Evolutionary conservation across 2,888 invertebrate species (phyloP), one percentile per base, ranked within the genome.

Genomic region (Oscheius sp.): DNA sequence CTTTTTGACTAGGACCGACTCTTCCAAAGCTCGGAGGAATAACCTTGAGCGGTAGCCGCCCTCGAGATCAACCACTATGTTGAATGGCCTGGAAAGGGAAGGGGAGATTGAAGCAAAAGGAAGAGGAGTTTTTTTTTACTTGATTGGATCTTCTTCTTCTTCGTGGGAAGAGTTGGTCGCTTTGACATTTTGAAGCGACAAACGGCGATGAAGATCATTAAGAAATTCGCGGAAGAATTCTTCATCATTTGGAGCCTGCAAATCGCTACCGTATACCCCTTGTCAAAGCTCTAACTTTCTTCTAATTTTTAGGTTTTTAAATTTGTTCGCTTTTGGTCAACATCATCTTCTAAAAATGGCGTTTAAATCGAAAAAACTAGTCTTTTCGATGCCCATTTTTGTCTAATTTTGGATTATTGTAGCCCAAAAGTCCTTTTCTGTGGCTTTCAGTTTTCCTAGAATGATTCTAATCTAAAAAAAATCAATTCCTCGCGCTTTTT

Each of bases 11-110:
- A 81, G 66, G 0, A 79, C 71, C 58, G 75, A 76, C 52, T 81
- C 81, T 42, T 78, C 78, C 1, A 81, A 69, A 20, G 81, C 81
- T 39, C 72, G 58, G 15, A 81, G 63, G 53, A 81, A 81, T 15
- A 72, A 48, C 1, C 73, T 61, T 25, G 71, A 75, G 17, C 81
- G 71, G 53, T 74, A 79, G 31, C 73, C 71, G 8, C 78, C 74
- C 55, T 78, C 79, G 20, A 81, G 53, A 65, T 81, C 81, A 4
- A 81, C 81, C n/a, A 81, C 69, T 1, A 81, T 75, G 46, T 79
- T 76, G 33, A 76, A 70, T 1, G 72, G 57, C 37, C 81, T 81
- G 71, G 45, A 75, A 72, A 23, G 8, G 8, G 37, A 12, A 37
- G 10, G 8, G 15, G 37, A 37, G 10, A 37, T 8, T n/a, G 46